Evolutionary conservation across 2,797 vertebrate genomes (phyloP), one percentile per base, ranked within the genome.

Genomic region (Mormyrus proboscirostris): DNA sequence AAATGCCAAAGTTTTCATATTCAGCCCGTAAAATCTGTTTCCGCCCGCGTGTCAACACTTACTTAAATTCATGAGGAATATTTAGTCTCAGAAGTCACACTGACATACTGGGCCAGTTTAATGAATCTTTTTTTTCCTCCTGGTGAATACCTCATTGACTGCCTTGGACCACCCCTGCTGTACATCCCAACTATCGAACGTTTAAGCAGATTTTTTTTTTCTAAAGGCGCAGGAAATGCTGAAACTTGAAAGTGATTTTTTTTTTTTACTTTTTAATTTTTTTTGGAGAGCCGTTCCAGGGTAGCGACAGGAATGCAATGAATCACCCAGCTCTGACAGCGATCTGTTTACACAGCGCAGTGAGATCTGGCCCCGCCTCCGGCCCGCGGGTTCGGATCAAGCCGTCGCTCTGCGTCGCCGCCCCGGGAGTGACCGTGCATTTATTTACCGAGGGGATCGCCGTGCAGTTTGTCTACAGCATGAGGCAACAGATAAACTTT

Each of bases 261-360:
- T 79, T 62, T 44, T 79, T 76, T 79, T 22, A 3, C 1, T 84
- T 84, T 51, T 85, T 73, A 16, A 16, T 47, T 82, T 85, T 62
- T 50, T 85, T 85, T 85, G 82, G 49, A 51, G 49, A 85, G 16
- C 22, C 3, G 41, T n/a, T n/a, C 55, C 55, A 49, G 53, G 16
- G 38, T 16, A 87, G 83, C 62, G 82, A 89, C 12, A 73, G 89
- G 47, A 86, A 76, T 38, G 83, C 7, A 51, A 86, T 89, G 83
- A 86, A 89, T 89, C 84, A 86, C 89, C 49, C 83, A 19, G 29
- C 9, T 29, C 85, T 87, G 85, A 89, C 49, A 79, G 86, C 50
- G n/a, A 82, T 87, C 89, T 88, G 86, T 89, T 89, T 55, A 79
- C 89, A 69, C 51, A 51, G 41, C 16, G 4, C 33, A 19, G 41